Evolutionary conservation across 2,888 invertebrate species (phyloP).

Genomic region (Diaperis boleti): DNA sequence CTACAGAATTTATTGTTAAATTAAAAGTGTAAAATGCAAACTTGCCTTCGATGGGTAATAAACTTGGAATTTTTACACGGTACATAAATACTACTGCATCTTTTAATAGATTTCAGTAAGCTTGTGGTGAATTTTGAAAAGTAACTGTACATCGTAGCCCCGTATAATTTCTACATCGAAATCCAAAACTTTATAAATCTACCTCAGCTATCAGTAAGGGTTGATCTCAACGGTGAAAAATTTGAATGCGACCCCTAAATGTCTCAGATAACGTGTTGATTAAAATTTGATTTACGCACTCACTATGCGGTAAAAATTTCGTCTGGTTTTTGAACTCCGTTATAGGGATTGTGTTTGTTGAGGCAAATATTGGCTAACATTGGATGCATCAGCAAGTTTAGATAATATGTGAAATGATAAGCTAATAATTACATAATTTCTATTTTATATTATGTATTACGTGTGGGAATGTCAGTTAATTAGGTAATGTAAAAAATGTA

Average conservation of each 20-base stretch:
- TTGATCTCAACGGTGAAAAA: conserved; percentile 12
- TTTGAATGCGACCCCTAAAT: conserved; percentile 27
- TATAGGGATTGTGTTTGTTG: no score
- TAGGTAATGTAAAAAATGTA: no score
- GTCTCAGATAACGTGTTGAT: conserved; percentile 35
- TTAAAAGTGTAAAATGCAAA: conserved; percentile 2
- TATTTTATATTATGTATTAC: no score
- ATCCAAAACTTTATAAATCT: neutral
- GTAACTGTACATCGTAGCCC: neutral
- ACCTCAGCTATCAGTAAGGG: neutral
- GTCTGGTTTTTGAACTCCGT: neutral
- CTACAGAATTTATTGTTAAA: neutral
- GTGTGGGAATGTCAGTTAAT: no score
- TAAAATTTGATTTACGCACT: conserved; percentile 35
- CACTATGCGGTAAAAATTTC: conserved; percentile 22
- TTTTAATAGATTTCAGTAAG: neutral
- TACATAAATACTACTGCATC: neutral
- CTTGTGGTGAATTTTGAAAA: neutral
- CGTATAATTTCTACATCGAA: no score
- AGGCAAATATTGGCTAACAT: no score
- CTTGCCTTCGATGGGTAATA: conserved; percentile 2
- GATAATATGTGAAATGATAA: no score
- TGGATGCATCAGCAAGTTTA: no score
- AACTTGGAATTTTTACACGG: conserved; percentile 6
- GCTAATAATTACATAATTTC: no score